Evolutionary conservation across 2,797 vertebrate genomes (phyloP), one percentile per base, ranked within the genome.

Genomic region (Phylloscopus collybita): DNA sequence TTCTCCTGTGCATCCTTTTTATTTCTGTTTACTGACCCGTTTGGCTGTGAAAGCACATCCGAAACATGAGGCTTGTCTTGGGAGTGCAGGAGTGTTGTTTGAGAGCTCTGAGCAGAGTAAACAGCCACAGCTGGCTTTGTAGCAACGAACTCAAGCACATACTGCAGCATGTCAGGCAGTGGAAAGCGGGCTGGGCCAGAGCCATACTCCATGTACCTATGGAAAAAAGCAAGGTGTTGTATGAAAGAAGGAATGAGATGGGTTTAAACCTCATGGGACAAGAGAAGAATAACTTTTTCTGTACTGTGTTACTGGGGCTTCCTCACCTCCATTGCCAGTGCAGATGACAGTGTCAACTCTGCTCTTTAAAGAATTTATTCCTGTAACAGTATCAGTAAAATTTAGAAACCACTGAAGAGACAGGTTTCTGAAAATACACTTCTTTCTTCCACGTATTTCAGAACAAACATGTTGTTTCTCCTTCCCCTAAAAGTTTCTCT

Each of bases 91-190:
- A 47, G 85, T 1, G 34, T 6, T 47, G 47, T 1, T 25, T 34
- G 91, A 10, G 93, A 26, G 32, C 97, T 97, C 72, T 96, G 97
- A 16, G 50, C 53, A 29, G 98, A 92, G 3, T 97, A 59, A 32
- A 95, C 90, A 42, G 73, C 80, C 50, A 51, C 97, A 2, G 97
- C 82, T 22, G 98, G 97, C 91, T 98, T 98, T 6, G 99, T 98
- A 49, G 98, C 97, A 36, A 99, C 97, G 80, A 99, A 99, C 94
- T 99, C 99, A 29, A 99, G 97, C 38, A 99, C 98, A 2, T 99
- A 99, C 95, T 99, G 99, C 80, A 99, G 95, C 99, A 99, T 99
- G 95, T 99, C 99, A 0, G 98, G 98, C 54, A 99, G 98, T 0
- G 99, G 99, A 38, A 99, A 99, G 87, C 98, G 99, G 44, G 97